phyloP scores from a whole-genome alignment of 2,113 vertebrate species.

The Ctenomys sociabilis region DNA sequence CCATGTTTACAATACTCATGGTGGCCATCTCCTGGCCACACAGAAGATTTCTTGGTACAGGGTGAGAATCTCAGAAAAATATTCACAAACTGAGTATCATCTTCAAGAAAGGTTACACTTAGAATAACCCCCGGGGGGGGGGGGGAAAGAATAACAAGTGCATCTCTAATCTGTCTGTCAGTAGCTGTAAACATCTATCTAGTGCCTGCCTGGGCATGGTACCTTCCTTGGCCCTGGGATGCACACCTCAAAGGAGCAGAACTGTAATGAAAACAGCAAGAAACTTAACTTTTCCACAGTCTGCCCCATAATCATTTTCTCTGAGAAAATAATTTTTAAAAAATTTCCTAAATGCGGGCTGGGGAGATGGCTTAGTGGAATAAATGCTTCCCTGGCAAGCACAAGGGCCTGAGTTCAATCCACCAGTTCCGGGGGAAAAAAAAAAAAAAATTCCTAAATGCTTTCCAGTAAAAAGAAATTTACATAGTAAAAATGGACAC shows the following conservation, averaged over 20 bases:
- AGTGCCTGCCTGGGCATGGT: not conserved
- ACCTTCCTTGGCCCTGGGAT: not conserved
- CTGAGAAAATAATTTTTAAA: constrained; percentile 30
- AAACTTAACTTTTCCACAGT: not conserved
- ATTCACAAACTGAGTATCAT: not conserved
- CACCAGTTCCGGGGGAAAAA: too few species aligned
- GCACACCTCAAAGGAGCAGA: not conserved
- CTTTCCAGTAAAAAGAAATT: constrained; percentile 37
- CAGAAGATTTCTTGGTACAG: constrained; percentile 4
- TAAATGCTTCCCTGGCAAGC: too few species aligned
- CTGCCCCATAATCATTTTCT: not conserved
- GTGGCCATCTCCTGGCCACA: not conserved
- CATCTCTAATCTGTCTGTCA: not conserved
- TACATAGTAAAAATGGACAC: constrained; percentile 40
- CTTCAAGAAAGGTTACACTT: not conserved
- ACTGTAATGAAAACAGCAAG: not conserved
- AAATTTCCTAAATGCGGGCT: constrained; percentile 5
- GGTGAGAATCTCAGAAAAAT: constrained; percentile 13
- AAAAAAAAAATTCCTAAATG: constrained; percentile 21
- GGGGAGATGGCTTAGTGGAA: too few species aligned
- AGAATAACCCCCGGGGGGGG: not conserved
- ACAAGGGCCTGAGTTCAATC: too few species aligned
- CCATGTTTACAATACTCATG: not conserved
- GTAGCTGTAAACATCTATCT: not conserved
- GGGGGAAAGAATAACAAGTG: too few species aligned